Evolutionary conservation across 2,888 invertebrate genomes (phyloP).

Genomic region (Drosophila pseudotalamancana): DNA sequence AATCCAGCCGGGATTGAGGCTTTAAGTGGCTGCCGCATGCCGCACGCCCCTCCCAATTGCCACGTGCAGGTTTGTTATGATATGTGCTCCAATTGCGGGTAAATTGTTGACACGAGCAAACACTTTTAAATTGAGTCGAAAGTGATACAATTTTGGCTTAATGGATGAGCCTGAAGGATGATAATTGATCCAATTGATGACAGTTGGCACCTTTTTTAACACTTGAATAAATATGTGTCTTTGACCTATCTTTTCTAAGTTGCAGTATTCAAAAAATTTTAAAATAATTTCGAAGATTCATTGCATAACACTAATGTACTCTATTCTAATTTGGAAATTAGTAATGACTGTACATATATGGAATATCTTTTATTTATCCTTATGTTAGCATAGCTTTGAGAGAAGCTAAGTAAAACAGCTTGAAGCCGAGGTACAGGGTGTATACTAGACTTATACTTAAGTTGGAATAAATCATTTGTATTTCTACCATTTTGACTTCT

Average conservation of each 20-base stretch:
- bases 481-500: not conserved
- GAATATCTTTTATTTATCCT: no score
- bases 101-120: constrained; percentile 54
- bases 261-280: no score
- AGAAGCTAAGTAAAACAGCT: no score
- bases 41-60: not conserved
- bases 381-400: no score
- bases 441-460: no score
- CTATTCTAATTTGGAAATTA: no score
- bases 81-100: constrained; percentile 43
- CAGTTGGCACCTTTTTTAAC: not conserved
- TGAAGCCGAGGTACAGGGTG: no score
- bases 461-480: no score
- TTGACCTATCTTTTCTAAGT: no score
- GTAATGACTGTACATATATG: no score
- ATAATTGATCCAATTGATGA: constrained; percentile 39
- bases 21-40: constrained; percentile 42
- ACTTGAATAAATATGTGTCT: not conserved
- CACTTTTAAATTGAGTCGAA: constrained; percentile 17
- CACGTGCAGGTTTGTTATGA: constrained; percentile 66
- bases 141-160: not conserved
- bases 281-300: no score
- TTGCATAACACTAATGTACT: no score
- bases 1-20: constrained; percentile 26
- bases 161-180: constrained; percentile 17